Evolutionary conservation across 2,113 vertebrate species (phyloP).

Genomic region (Spea bombifrons): DNA sequence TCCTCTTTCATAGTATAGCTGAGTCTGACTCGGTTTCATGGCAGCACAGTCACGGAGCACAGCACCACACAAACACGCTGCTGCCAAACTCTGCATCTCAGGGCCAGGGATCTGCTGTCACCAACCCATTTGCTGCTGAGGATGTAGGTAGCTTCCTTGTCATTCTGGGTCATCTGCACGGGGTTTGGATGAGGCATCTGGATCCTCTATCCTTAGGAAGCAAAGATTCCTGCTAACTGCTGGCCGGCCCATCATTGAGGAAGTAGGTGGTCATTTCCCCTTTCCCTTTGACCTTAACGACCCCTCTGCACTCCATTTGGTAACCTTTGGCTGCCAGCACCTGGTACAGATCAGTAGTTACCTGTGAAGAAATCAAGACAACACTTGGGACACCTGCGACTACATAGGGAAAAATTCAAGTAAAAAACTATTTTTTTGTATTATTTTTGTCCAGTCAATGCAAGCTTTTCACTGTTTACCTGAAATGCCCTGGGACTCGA

Average conservation of each 20-base stretch:
- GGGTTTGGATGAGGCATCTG: slow-evolving; percentile 44
- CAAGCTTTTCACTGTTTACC: too few species aligned
- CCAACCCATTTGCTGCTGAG: slow-evolving; percentile 26
- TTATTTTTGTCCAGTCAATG: too few species aligned
- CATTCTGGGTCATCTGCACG: slow-evolving; percentile 36
- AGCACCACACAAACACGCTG: slow-evolving; percentile 39
- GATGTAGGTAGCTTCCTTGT: slow-evolving; percentile 49
- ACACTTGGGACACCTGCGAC: too few species aligned
- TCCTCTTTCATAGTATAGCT: slow-evolving; percentile 33
- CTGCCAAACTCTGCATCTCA: slow-evolving; percentile 52
- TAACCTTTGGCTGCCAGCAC: slow-evolving; percentile 87
- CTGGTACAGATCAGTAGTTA: slow-evolving; percentile 90
- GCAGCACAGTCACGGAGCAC: slow-evolving; percentile 35
- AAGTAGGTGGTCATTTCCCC: slow-evolving; percentile 98
- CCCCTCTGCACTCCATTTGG: slow-evolving; percentile 84
- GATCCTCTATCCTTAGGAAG: slow-evolving; percentile 46
- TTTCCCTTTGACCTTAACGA: slow-evolving; percentile 95
- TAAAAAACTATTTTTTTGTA: too few species aligned
- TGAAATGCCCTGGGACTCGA: too few species aligned
- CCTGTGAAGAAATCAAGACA: slow-evolving; percentile 60
- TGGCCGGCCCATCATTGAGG: slow-evolving; percentile 82
- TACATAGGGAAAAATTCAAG: too few species aligned
- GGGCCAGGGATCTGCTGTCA: slow-evolving; percentile 35
- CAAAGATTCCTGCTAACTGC: slow-evolving; percentile 76
- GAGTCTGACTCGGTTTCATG: slow-evolving; percentile 32